Conservation (phyloP, 2,888 invertebrate genomes). For the Tenthredo scrophulariae region DNA sequence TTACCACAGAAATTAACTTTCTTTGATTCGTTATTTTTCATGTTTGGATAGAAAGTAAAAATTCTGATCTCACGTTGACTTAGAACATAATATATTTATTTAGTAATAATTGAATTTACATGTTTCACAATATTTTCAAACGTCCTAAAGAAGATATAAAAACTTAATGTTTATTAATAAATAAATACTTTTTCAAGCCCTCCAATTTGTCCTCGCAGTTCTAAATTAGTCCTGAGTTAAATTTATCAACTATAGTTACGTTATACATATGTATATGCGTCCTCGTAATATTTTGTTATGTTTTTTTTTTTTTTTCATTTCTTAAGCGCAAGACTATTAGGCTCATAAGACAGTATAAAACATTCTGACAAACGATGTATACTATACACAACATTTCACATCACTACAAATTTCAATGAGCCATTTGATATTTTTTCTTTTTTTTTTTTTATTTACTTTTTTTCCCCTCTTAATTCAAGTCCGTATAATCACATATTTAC, state of each 20-base stretch:
- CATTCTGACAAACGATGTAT: constrained; percentile 23
- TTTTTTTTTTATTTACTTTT: not conserved
- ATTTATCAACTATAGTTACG: constrained; percentile 27
- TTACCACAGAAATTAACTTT: not conserved
- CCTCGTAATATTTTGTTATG: constrained; percentile 17
- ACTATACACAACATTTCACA: not conserved
- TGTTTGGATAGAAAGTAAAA: not conserved
- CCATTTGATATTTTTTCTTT: not conserved
- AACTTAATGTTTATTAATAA: constrained; percentile 37
- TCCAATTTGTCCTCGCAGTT: constrained; percentile 7
- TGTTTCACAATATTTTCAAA: constrained; percentile 22
- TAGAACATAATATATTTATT: constrained; percentile 43
- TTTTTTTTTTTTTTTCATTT: not conserved
- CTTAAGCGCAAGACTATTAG: constrained; percentile 18
- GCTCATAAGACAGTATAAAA: constrained; percentile 31
- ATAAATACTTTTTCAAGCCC: not conserved
- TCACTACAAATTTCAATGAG: constrained; percentile 16
- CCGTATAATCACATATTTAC: constrained; percentile 8
- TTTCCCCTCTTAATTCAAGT: not conserved
- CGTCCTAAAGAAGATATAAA: constrained; percentile 1
- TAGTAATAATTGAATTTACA: constrained; percentile 40
- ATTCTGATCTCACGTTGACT: not conserved
- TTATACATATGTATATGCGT: not conserved
- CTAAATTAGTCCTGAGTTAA: constrained; percentile 40
- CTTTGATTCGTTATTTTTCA: not conserved